Conservation (phyloP, 2,797 vertebrate species). For the Gallinago solitaria region DNA sequence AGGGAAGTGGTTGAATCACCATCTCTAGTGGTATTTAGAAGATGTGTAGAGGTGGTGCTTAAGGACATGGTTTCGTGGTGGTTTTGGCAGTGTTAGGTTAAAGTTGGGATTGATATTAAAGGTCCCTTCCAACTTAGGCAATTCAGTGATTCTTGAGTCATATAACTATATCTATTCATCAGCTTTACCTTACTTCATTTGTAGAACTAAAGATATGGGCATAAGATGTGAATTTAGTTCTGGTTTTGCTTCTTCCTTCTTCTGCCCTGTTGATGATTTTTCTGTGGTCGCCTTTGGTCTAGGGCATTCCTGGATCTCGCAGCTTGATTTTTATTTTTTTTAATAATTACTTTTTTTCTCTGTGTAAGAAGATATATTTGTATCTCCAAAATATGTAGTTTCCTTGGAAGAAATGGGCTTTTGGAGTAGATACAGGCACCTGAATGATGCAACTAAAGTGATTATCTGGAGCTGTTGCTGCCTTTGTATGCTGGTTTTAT, state of each 20-base stretch:
- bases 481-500: not conserved
- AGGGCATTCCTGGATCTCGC: not conserved
- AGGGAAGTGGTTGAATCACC: not conserved
- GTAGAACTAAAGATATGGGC: not conserved
- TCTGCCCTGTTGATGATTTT: not conserved
- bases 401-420: not conserved
- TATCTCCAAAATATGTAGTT: not conserved
- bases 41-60: not conserved
- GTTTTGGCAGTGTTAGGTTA: not conserved
- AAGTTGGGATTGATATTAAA: not conserved
- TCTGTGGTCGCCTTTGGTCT: not conserved
- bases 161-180: not conserved
- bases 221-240: not conserved
- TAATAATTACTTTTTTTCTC: not conserved
- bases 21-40: not conserved
- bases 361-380: not conserved
- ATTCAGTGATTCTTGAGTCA: not conserved
- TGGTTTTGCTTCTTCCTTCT: not conserved
- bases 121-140: not conserved
- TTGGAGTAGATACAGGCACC: not conserved
- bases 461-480: not conserved
- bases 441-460: not conserved
- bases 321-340: not conserved
- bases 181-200: not conserved
- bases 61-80: not conserved